Evolutionary conservation across 1,140 invertebrate genomes (phyloP), one percentile per base, ranked within the genome.

Genomic region (Doryteuthis pealeii): DNA sequence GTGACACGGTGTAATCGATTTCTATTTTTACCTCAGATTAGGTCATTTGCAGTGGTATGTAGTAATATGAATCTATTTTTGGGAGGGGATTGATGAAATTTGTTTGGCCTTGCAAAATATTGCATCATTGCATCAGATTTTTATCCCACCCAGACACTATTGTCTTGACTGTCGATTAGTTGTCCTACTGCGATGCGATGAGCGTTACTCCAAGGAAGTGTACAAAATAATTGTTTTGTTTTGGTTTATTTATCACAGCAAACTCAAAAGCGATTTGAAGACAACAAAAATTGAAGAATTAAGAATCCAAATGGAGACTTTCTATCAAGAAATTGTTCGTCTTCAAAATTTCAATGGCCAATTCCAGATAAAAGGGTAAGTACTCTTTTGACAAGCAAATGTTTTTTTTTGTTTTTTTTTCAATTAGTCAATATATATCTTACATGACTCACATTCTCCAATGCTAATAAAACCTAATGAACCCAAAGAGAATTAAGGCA

Each of bases 221-320:
- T n/a, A n/a, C n/a, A n/a, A n/a, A 40, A 3, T 40, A 40, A 40
- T 40, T 40, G 35, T 40, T 40, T 40, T 10, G 3, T 10, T 40
- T 40, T 40, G 3, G 4, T 62, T 22, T 79, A 73, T 76, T 72
- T 62, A 67, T 77, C 71, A 4, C 74, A 87, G 85, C 54, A 87
- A 87, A 77, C 76, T 87, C 4, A 81, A 86, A 72, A 81, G 80
- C 77, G 85, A 87, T 74, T 32, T 87, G 70, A 87, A 87, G 75
- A 82, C 83, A 26, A 86, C 86, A 43, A 87, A 85, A 72, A 73
- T 84, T 30, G 86, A 87, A 31, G 86, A 87, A 70, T 77, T 86
- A 77, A 85, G 81, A 69, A 73, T 81, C 49, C 85, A 87, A 73
- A 76, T 86, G 78, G 86, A 87, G 62, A 80, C 78, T 22, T 78